These are phyloP conservation scores for Galeopsomyia nigrocyanea DNA, from an alignment of 2,888 invertebrate species.

Conservation along the genomic window DNA sequence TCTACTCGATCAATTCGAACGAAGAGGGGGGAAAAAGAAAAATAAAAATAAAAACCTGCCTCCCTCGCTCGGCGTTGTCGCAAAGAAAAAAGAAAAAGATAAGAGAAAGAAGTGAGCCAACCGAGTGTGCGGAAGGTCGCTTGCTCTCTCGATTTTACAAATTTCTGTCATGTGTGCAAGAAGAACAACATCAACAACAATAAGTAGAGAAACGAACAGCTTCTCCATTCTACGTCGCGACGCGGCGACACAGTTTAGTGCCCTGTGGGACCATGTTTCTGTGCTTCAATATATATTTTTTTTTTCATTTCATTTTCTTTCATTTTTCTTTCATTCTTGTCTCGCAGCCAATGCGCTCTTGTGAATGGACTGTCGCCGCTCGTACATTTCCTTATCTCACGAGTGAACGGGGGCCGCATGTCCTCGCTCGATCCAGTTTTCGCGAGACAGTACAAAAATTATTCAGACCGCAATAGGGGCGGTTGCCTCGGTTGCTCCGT, in stretches of 20 bases:
- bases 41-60: not conserved
- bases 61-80: not conserved
- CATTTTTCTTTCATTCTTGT: not conserved
- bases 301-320: not conserved
- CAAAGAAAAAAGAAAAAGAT: constrained; percentile 6
- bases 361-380: not conserved
- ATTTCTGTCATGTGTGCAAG: constrained; percentile 38
- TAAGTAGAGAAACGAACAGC: constrained; percentile 17
- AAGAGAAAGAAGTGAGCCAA: not conserved
- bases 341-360: not conserved
- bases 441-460: constrained; percentile 19
- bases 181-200: constrained; percentile 40
- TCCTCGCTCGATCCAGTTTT: constrained; percentile 2
- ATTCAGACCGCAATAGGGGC: constrained; percentile 17
- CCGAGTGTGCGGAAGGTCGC: not conserved
- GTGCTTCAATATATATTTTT: constrained; percentile 2
- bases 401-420: not conserved
- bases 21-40: not conserved
- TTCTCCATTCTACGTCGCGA: not conserved
- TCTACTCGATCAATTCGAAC: constrained; percentile 10
- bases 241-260: constrained; percentile 28
- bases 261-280: constrained; percentile 28
- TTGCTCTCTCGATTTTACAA: constrained; percentile 34
- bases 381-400: not conserved
- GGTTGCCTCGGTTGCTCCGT: constrained; percentile 49